A percentile compares a stretch with the other conserved stretches of the same genome.
These are phyloP conservation scores for Trichoplusia ni DNA, from an alignment of 1,140 invertebrate genomes.

Conservation along the genomic window DNA sequence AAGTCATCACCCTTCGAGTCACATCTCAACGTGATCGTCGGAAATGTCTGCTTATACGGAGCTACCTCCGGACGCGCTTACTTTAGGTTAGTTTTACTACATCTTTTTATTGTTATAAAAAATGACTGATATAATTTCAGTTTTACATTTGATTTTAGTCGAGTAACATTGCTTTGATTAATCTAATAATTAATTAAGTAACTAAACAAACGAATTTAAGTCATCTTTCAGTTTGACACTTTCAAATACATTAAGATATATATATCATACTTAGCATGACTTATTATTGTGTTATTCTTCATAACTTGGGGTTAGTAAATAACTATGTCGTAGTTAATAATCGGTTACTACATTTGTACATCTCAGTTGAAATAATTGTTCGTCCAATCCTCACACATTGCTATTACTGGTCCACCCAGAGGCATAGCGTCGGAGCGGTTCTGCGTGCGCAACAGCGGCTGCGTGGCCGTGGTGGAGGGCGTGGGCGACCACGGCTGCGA, in stretches of 20 bases:
- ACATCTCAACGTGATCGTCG: slow-evolving; percentile 97
- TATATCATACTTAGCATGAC: no score
- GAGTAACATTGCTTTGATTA: no score
- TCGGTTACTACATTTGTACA: neutral
- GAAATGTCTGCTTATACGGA: slow-evolving; percentile 99
- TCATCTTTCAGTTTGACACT: no score
- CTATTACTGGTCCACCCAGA: slow-evolving; percentile 63
- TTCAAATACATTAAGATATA: no score
- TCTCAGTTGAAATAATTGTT: neutral
- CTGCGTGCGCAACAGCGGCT: slow-evolving; percentile 98
- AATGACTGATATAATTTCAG: no score
- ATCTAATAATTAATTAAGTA: no score
- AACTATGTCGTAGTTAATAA: no score
- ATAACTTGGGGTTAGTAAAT: no score
- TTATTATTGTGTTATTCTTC: neutral
- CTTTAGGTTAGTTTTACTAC: slow-evolving; percentile 82
- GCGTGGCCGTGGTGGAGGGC: slow-evolving; percentile 93
- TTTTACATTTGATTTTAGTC: no score
- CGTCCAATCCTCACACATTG: neutral
- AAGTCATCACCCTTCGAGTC: slow-evolving; percentile 92
- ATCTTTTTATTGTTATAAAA: neutral
- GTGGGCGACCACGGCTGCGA: slow-evolving; percentile 99
- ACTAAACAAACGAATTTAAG: no score
- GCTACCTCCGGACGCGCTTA: slow-evolving; percentile 97
- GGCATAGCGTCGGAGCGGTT: slow-evolving; percentile 99